Evolutionary conservation across 2,888 invertebrate genomes (phyloP).

Genomic region (Oegoconia quadripuncta): DNA sequence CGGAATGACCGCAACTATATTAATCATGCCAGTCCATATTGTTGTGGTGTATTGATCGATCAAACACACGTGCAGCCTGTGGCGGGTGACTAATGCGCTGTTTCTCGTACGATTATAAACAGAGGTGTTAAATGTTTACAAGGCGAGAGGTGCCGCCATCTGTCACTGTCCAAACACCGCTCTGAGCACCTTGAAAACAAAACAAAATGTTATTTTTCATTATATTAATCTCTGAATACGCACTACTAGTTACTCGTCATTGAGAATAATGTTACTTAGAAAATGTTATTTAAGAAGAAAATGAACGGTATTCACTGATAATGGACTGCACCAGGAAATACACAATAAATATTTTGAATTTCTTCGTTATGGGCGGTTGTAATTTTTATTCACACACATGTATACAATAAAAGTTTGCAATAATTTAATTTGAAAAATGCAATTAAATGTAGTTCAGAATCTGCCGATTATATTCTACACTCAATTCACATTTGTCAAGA

Average conservation of each 20-base stretch:
- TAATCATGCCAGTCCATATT: constrained; percentile 53
- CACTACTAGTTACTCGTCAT: background rate
- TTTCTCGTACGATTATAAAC: constrained; percentile 23
- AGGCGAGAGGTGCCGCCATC: constrained; percentile 47
- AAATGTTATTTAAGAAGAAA: too few relatives aligned
- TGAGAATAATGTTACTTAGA: background rate
- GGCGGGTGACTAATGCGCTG: constrained; percentile 24
- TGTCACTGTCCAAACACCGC: constrained; percentile 52
- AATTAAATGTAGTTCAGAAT: too few relatives aligned
- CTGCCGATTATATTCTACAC: too few relatives aligned
- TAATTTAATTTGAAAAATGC: too few relatives aligned
- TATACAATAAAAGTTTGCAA: too few relatives aligned
- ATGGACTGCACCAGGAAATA: too few relatives aligned
- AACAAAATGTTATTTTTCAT: constrained; percentile 24
- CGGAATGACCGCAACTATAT: constrained; percentile 39
- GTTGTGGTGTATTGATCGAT: constrained; percentile 27
- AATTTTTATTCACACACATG: too few relatives aligned
- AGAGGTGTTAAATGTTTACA: constrained; percentile 65
- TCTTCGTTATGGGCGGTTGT: too few relatives aligned
- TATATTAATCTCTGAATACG: constrained; percentile 16
- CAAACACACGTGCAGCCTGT: constrained; percentile 18
- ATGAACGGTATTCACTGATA: too few relatives aligned
- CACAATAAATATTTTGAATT: too few relatives aligned
- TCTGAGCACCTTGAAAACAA: constrained; percentile 26
- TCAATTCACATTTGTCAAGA: too few relatives aligned